Evolutionary conservation across 2,888 invertebrate species (phyloP), one percentile per base, ranked within the genome.

Genomic region (Drosophila tripunctata): DNA sequence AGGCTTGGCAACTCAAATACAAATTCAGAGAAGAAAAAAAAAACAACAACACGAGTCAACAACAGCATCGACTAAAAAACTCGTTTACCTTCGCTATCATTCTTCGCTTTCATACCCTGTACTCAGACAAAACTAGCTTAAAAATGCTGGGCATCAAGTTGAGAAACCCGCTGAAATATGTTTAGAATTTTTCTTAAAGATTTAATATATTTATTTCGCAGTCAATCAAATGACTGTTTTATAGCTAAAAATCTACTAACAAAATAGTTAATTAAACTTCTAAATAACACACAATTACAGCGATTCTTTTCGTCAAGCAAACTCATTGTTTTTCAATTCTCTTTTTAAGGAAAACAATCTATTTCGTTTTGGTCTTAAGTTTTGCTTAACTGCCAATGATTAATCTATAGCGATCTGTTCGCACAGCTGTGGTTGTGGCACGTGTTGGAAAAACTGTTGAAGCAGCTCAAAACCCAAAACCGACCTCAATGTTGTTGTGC

Each of bases 71-170:
- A 36, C 31, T 45, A 40, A 76, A 78, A 77, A 78, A 77, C 76
- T 44, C 55, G 78, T 75, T 77, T 78, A 58, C 76, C 75, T 77
- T 77, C 75, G 67, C 64, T 50, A 64, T 62, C 51, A 45, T 51
- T 57, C 57, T 57, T 57, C 45, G 27, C 15, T 35, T 45, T 17
- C 24, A 45, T 61, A 45, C 33, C 31, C 60, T 45, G 21, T 40
- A 19, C 30, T n/a, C 14, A 24, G 2, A 35, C 17, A 19, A 33
- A 19, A n/a, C n/a, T 12, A 17, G 27, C 35, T 31, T 2, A 15
- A 12, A 41, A 35, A 21, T 35, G 36, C 10, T 24, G 15, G 3
- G 24, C n/a, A 30, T 27, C 19, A 45, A 56, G n/a, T 38, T 36
- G 27, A 15, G 7, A 47, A 14, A 24, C 36, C 22, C 1, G 10